phyloP scores from a whole-genome alignment of 2,797 vertebrate genomes.

The Pseudomugil gertrudae region DNA sequence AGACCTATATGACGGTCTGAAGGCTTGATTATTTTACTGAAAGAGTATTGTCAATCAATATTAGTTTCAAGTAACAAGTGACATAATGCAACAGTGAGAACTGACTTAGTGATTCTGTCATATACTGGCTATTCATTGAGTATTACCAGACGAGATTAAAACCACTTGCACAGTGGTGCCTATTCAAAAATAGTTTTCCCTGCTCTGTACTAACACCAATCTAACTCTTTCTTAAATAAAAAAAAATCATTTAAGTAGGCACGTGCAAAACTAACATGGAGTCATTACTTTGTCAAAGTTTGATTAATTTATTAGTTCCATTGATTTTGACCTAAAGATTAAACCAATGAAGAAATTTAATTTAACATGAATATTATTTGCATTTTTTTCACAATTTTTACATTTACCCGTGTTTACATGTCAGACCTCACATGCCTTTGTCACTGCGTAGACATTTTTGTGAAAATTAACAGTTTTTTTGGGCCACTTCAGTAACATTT shows the following conservation, averaged over 20 bases:
- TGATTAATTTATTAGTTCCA: constrained; percentile 47
- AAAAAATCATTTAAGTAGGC: constrained; percentile 64
- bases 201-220: constrained; percentile 57
- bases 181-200: constrained; percentile 64
- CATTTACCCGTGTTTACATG: too few relatives aligned
- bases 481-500: not conserved
- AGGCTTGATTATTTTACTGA: not conserved
- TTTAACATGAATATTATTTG: not conserved
- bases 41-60: constrained; percentile 14
- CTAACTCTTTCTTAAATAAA: constrained; percentile 50
- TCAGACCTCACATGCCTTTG: too few relatives aligned
- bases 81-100: too few relatives aligned
- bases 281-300: constrained; percentile 47
- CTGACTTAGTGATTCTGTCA: constrained; percentile 47
- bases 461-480: not conserved
- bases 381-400: constrained; percentile 6
- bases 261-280: constrained; percentile 51
- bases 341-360: constrained; percentile 33
- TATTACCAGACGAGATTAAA: constrained; percentile 61
- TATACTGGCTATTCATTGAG: constrained; percentile 69
- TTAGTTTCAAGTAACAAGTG: constrained; percentile 8
- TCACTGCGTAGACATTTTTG: not conserved
- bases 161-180: constrained; percentile 65
- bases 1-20: not conserved
- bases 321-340: constrained; percentile 30